Evolutionary conservation across 2,888 invertebrate genomes (phyloP).

Genomic region (Patella caerulea): DNA sequence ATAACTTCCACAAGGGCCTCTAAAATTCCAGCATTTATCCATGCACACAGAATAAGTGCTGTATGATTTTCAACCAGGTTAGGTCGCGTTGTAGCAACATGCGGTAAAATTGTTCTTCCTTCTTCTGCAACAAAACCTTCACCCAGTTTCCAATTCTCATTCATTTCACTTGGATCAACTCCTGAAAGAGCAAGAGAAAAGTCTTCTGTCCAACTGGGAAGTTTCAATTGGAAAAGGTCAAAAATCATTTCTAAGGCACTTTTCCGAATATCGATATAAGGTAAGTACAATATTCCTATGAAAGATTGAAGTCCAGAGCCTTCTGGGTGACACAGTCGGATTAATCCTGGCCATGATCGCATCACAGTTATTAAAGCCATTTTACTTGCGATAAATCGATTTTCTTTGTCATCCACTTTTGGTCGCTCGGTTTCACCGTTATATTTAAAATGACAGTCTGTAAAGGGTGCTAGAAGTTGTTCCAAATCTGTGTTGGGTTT

Average conservation of each 20-base stretch:
- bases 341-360: slow-evolving; percentile 87
- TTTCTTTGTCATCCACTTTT: slow-evolving; percentile 78
- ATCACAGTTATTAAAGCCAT: slow-evolving; percentile 84
- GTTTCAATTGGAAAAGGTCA: slow-evolving; percentile 88
- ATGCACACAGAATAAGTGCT: slow-evolving; percentile 88
- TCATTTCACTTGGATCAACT: slow-evolving; percentile 82
- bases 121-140: slow-evolving; percentile 97
- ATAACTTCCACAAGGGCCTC: slow-evolving; percentile 93
- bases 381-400: slow-evolving; percentile 87
- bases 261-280: slow-evolving; percentile 90
- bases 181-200: slow-evolving; percentile 89
- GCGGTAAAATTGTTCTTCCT: slow-evolving; percentile 87
- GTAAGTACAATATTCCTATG: slow-evolving; percentile 80
- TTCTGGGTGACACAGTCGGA: slow-evolving; percentile 70
- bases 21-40: slow-evolving; percentile 87
- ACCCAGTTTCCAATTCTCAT: slow-evolving; percentile 88
- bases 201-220: slow-evolving; percentile 93
- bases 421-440: slow-evolving; percentile 47
- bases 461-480: slow-evolving; percentile 92
- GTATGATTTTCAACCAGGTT: slow-evolving; percentile 93
- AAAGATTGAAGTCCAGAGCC: slow-evolving; percentile 71
- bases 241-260: slow-evolving; percentile 92
- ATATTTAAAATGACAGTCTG: slow-evolving; percentile 85
- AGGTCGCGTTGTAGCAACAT: slow-evolving; percentile 84
- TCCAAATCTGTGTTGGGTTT: slow-evolving; percentile 78